Evolutionary conservation across 1,140 invertebrate species (phyloP).

Genomic region (Laupala kohalensis): DNA sequence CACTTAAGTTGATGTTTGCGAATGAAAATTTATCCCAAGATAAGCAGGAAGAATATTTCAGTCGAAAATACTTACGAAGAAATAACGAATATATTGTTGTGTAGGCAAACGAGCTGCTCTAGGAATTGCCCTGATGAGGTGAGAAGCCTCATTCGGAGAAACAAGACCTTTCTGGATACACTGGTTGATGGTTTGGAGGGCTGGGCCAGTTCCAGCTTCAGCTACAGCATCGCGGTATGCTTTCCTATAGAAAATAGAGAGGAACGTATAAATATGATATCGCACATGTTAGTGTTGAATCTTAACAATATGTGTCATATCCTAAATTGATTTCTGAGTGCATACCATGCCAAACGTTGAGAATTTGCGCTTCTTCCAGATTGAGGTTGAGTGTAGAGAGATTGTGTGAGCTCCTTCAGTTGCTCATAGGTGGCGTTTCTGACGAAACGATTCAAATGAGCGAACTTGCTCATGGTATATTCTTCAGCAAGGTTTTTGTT

Average conservation of each 20-base stretch:
- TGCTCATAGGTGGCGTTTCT: not conserved
- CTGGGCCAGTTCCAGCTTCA: slow-evolving; percentile 48
- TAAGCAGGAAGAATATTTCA: too few relatives aligned
- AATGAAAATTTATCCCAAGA: too few relatives aligned
- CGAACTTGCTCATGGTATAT: not conserved
- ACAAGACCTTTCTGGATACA: slow-evolving; percentile 43
- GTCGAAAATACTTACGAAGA: slow-evolving; percentile 39
- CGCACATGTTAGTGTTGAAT: too few relatives aligned
- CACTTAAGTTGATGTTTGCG: too few relatives aligned
- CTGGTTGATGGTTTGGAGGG: slow-evolving; percentile 40
- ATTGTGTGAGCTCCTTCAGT: too few relatives aligned
- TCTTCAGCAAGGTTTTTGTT: not conserved
- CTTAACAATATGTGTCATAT: too few relatives aligned
- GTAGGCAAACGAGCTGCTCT: slow-evolving; percentile 42
- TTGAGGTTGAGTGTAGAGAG: too few relatives aligned
- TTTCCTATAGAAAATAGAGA: too few relatives aligned
- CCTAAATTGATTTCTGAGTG: too few relatives aligned
- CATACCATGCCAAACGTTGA: too few relatives aligned
- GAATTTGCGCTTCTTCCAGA: too few relatives aligned
- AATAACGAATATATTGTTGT: slow-evolving; percentile 40
- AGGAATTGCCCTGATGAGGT: slow-evolving; percentile 35
- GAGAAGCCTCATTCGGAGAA: slow-evolving; percentile 35
- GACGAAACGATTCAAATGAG: not conserved
- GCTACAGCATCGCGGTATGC: slow-evolving; percentile 46
- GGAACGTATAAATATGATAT: too few relatives aligned